Percentiles rank a stretch among this genome's conserved stretches.
phyloP scores from a whole-genome alignment of 2,888 invertebrate species.

The Mythimna vitellina region DNA sequence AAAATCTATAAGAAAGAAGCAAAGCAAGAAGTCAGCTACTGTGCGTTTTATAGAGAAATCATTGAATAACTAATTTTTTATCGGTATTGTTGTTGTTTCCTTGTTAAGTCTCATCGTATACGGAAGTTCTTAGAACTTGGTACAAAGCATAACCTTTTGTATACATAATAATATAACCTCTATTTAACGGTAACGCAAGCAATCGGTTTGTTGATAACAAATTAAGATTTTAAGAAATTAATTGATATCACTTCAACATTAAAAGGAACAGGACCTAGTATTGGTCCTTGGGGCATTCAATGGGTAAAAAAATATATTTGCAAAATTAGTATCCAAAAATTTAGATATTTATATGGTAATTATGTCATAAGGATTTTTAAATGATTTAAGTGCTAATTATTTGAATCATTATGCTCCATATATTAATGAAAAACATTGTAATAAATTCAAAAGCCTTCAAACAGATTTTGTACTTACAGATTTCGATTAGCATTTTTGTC shows the following conservation, averaged over 20 bases:
- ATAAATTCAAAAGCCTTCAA: neutral
- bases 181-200: neutral
- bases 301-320: neutral
- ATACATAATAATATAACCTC: neutral
- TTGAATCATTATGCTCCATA: neutral
- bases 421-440: neutral
- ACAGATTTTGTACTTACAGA: neutral
- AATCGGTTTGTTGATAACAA: neutral
- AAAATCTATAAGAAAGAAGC: conserved; percentile 21
- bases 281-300: conserved; percentile 13
- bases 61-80: conserved; percentile 52
- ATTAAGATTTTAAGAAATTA: neutral
- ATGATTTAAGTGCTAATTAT: neutral
- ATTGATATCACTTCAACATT: neutral
- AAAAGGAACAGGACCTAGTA: conserved; percentile 16
- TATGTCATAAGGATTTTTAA: neutral
- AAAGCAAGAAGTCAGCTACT: conserved; percentile 44
- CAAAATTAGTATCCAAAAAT: neutral
- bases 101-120: conserved; percentile 45
- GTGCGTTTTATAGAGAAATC: conserved; percentile 49
- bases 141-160: conserved; percentile 28
- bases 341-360: neutral
- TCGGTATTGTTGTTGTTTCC: conserved; percentile 52
- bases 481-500: neutral
- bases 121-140: conserved; percentile 53